A percentile compares a stretch with the other conserved stretches of the same genome.
Evolutionary conservation across 2,113 vertebrate genomes (phyloP).

Genomic region (Puntigrus tetrazona): DNA sequence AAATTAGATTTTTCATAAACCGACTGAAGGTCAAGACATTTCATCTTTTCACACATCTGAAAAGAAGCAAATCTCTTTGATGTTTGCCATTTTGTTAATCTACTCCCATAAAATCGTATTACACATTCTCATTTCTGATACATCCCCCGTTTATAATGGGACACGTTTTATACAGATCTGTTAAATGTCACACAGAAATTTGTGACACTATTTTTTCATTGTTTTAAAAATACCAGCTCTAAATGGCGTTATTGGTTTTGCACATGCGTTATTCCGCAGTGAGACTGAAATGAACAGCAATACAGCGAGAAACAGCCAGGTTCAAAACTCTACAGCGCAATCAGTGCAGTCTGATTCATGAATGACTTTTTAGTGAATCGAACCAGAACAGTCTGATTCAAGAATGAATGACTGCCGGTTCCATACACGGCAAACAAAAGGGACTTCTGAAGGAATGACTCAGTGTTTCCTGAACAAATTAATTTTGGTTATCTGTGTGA

Average conservation of each 20-base stretch:
- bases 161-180: not conserved
- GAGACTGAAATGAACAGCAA: not conserved
- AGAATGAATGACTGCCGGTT: no score
- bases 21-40: not conserved
- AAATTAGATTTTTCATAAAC: not conserved
- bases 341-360: not conserved
- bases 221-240: not conserved
- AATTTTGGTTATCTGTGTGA: no score
- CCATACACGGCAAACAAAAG: not conserved
- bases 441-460: not conserved
- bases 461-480: no score
- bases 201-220: not conserved
- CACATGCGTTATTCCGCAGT: not conserved
- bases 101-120: not conserved
- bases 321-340: not conserved
- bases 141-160: not conserved
- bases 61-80: constrained; percentile 1
- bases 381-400: no score
- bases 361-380: not conserved
- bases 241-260: not conserved
- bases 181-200: not conserved
- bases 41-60: constrained; percentile 1
- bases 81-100: constrained; percentile 12
- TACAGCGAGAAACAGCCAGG: not conserved
- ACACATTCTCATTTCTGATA: not conserved